Conservation (phyloP, 1,140 invertebrate species). For the Luehdorfia chinensis region DNA sequence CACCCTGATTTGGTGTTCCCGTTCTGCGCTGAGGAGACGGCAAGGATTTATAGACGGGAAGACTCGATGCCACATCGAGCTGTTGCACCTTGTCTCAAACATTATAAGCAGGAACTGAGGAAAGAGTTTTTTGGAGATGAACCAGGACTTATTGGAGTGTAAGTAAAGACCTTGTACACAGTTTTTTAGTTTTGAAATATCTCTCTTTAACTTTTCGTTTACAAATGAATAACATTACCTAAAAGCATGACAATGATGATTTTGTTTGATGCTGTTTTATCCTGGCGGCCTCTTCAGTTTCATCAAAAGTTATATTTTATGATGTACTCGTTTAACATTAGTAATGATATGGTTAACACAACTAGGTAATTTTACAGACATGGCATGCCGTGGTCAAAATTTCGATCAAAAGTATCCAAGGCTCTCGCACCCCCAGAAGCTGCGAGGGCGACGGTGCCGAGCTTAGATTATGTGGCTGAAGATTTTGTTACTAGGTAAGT, state of each 20-base stretch:
- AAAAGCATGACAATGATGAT: too few species aligned
- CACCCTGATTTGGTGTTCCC: constrained; percentile 89
- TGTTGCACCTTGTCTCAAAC: constrained; percentile 86
- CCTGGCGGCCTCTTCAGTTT: too few species aligned
- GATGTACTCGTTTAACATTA: too few species aligned
- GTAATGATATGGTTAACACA: too few species aligned
- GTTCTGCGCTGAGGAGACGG: constrained; percentile 86
- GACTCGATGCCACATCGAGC: constrained; percentile 87
- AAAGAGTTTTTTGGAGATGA: constrained; percentile 85
- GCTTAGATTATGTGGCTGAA: constrained; percentile 84
- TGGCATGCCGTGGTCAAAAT: constrained; percentile 88
- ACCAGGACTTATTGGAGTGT: constrained; percentile 88
- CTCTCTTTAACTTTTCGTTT: too few species aligned
- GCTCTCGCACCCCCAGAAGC: constrained; percentile 87
- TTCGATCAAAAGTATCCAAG: constrained; percentile 90
- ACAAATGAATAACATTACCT: too few species aligned
- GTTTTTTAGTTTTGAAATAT: too few species aligned
- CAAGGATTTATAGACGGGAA: constrained; percentile 85
- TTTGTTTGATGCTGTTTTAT: too few species aligned
- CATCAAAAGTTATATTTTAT: too few species aligned
- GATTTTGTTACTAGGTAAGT: constrained; percentile 84
- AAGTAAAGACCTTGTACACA: constrained; percentile 57
- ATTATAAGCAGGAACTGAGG: constrained; percentile 86
- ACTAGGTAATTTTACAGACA: constrained; percentile 83
- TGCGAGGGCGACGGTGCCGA: constrained; percentile 84